Conservation (phyloP, 2,797 vertebrate genomes). For the Syngnathus rostellatus region DNA sequence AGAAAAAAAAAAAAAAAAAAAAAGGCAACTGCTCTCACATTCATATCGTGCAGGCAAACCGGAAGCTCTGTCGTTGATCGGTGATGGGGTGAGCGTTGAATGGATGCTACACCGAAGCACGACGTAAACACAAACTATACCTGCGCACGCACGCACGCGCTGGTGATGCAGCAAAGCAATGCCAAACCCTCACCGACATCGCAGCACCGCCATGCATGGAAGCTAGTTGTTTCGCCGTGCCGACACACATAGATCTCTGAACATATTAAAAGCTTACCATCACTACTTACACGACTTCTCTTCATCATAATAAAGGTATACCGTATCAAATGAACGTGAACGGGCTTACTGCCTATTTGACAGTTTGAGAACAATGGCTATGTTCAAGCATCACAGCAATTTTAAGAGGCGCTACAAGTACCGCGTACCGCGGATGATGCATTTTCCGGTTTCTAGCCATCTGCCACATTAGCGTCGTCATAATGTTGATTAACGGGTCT, state of each 20-base stretch:
- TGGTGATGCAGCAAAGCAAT: constrained; percentile 27
- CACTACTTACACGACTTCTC: neutral
- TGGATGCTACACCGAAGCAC: neutral
- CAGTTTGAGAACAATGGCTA: constrained; percentile 44
- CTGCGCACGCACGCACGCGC: neutral
- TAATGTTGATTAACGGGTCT: neutral
- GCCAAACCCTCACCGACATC: constrained; percentile 6
- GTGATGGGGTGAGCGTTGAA: neutral
- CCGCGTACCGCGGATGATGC: neutral
- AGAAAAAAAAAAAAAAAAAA: neutral
- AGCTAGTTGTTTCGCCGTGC: neutral
- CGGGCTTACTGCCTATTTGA: constrained; percentile 2
- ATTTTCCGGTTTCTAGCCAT: neutral
- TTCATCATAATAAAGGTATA: too few relatives aligned
- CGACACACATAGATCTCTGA: neutral
- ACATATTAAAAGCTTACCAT: neutral
- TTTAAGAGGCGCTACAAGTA: constrained; percentile 3
- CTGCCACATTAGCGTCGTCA: neutral
- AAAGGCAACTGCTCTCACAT: neutral
- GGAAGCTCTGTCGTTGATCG: neutral
- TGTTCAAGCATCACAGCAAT: constrained; percentile 18
- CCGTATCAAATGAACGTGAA: neutral
- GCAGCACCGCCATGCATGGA: neutral
- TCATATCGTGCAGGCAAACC: neutral
- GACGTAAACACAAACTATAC: constrained; percentile 10